Base-by-base conservation (phyloP, 2,888 invertebrate species). In the Ligdia adustata region DNA sequence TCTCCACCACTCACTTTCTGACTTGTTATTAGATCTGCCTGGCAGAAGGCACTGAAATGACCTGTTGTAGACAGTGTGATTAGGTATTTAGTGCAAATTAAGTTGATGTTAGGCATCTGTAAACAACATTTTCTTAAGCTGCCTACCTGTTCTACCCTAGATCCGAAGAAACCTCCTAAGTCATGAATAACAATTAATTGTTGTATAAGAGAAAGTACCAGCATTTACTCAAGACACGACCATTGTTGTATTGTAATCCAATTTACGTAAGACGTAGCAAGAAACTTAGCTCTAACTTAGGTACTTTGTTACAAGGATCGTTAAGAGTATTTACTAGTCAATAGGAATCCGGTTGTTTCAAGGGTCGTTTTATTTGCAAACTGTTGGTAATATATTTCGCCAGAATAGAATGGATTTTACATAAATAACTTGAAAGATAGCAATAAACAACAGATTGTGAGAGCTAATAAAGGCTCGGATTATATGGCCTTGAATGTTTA, bases 331-430 rank as follows among this genome's bases (percentile, higher is more conserved):
- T 51, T 52, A 52, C 40, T 32, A 12, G 27, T 34, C 22, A 43
- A 58, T 57, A 57, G 29, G 35, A 57, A 56, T 62, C 60, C 16
- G 37, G 22, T 14, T 27, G 35, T 12, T 33, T 14, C 29, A 18
- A 51, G 47, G 45, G 41, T 22, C 24, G 14, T 27, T 63, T 52
- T 60, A 61, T 61, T 57, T 15, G 20, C 29, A 28, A 44, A 35
- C 45, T 35, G 37, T 4, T 16, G 20, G 26, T 16, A 20, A 45
- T 22, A 40, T 16, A 7, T 11, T 28, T 9, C 6, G 29, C 33
- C 22, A 38, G 13, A 55, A 44, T 40, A 9, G 13, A 55, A 46
- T 38, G 9, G 41, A 5, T 27, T 39, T 37, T 29, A 27, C 27
- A 48, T 41, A 41, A 41, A 41, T 4, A 24, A 44, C 32, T 32